phyloP scores from a whole-genome alignment of 2,113 vertebrate genomes.

The Notothenia coriiceps region DNA sequence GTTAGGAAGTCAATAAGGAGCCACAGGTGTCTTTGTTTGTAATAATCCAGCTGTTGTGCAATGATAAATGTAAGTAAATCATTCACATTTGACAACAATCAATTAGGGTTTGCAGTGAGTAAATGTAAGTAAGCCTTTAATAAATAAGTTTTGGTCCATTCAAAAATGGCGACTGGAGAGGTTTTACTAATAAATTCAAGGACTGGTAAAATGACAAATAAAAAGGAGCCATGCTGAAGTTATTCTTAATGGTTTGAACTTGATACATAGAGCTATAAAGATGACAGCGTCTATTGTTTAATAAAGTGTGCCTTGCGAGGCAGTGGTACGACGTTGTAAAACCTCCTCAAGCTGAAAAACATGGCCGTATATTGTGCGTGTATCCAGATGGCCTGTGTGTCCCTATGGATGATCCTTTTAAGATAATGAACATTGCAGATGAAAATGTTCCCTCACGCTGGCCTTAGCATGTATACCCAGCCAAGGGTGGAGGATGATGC shows the following conservation, averaged over 20 bases:
- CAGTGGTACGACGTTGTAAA: background rate
- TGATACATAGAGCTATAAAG: background rate
- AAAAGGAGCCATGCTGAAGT: background rate
- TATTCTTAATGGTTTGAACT: slow-evolving; percentile 18
- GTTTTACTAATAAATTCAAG: background rate
- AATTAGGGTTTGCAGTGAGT: background rate
- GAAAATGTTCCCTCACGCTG: slow-evolving; percentile 51
- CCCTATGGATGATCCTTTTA: slow-evolving; percentile 55
- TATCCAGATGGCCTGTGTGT: slow-evolving; percentile 21
- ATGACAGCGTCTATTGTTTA: slow-evolving; percentile 14
- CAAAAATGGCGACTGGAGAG: background rate
- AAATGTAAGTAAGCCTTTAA: background rate
- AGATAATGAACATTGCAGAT: slow-evolving; percentile 56
- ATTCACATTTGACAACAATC: background rate
- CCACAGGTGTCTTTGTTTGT: background rate
- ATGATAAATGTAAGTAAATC: background rate
- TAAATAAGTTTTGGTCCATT: background rate
- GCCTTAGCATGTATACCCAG: slow-evolving; percentile 41
- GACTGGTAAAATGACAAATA: background rate
- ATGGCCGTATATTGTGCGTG: background rate
- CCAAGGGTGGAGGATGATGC: slow-evolving; percentile 54
- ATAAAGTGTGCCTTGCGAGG: slow-evolving; percentile 5
- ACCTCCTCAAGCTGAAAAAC: background rate
- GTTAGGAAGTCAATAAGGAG: background rate
- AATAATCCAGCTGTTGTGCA: background rate